A percentile compares a stretch with the other conserved stretches of the same genome.
Conservation (phyloP, 1,140 invertebrate species). For the Drosophila nikananu region DNA sequence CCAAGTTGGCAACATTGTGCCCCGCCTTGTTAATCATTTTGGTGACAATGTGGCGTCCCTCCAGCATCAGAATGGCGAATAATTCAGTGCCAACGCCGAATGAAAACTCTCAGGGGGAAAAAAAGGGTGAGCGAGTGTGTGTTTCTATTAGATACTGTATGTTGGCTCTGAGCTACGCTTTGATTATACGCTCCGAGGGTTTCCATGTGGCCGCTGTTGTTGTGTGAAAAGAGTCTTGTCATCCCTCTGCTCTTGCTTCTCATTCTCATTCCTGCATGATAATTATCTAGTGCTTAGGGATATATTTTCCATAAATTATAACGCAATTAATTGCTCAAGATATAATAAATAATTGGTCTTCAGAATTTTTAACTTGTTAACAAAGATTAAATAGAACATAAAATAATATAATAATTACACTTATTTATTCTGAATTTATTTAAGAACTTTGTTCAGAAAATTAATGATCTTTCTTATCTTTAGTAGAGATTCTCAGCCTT, state of each 20-base stretch:
- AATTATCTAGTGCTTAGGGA: background rate
- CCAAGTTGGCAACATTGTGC: slow-evolving; percentile 35
- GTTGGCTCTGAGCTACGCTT: slow-evolving; percentile 18
- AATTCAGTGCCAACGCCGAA: slow-evolving; percentile 36
- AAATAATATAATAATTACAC: background rate
- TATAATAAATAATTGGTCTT: background rate
- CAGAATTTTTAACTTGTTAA: background rate
- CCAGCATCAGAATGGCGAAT: slow-evolving; percentile 36
- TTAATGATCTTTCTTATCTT: background rate
- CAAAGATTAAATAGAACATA: no score
- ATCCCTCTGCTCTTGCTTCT: background rate
- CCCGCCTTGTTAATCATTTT: slow-evolving; percentile 67
- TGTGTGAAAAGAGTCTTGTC: slow-evolving; percentile 41
- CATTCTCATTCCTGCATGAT: background rate
- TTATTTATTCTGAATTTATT: background rate
- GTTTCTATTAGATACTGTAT: slow-evolving; percentile 25
- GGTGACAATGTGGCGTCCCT: slow-evolving; percentile 48
- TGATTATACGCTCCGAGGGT: slow-evolving; percentile 32
- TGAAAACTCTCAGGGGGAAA: slow-evolving; percentile 14
- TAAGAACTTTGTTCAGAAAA: background rate
- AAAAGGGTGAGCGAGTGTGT: slow-evolving; percentile 2
- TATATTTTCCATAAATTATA: background rate
- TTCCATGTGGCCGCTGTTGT: slow-evolving; percentile 12
- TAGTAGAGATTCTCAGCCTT: background rate
- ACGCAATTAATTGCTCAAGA: background rate